Base-by-base conservation (phyloP, 2,797 vertebrate genomes). In the Schizopygopsis pylzovi region DNA sequence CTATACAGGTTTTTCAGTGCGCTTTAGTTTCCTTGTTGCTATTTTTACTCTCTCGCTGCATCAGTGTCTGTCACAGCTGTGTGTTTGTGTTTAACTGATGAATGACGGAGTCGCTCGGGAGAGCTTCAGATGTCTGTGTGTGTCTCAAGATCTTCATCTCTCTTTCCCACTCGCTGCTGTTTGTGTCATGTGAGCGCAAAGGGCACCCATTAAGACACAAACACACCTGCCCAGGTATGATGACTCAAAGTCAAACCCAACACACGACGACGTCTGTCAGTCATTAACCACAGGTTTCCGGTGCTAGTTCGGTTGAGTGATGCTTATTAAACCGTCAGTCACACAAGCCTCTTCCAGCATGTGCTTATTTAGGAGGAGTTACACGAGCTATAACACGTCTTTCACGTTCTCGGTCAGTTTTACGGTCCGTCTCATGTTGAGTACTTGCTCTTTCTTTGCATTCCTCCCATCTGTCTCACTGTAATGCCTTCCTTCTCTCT, bases 221-320 rank as follows among this genome's bases (percentile, higher is more conserved):
- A 71, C 87, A 88, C 91, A 93, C 84, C 90, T 94, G 90, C 87
- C 93, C 91, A 95, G 94, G 93, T 94, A 94, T 25, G 41, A 4
- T 45, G 22, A n/a, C 18, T 61, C 22, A 22, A 28, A 52, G 54
- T 20, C 45, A 73, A 68, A 45, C 18, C 39, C 28, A 33, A 12
- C 15, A 37, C 52, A 33, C 28, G 2, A 16, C 0, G 25, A 1
- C 61, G 33, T 15, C 28, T 12, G 45, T 63, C 47, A 70, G 20
- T 79, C 22, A 6, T 70, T 37, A 61, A 68, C 49, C 20, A 4
- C 65, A 43, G 45, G 1, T 67, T 39, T 54, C 13, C 11, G 25
- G 11, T 4, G 37, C 12, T 15, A 8, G 4, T 2, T 20, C 0
- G 4, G 2, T 81, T 16, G 63, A 81, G 25, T 22, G 54, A 1